These are phyloP conservation scores for Zhuqinia jingwanae DNA, from an alignment of 2,888 invertebrate species.

Conservation along the genomic window DNA sequence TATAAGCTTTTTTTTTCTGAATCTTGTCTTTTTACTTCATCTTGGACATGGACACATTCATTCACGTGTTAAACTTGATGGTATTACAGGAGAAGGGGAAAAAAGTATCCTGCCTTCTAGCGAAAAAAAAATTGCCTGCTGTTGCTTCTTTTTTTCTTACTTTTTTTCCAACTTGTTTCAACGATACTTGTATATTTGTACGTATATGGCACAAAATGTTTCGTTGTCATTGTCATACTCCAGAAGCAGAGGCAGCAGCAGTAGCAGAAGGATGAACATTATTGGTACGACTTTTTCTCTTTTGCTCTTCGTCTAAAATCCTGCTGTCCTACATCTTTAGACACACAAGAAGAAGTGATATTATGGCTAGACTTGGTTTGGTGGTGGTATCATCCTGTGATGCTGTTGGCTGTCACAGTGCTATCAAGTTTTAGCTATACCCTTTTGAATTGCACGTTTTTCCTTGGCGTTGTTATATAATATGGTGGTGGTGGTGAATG, in stretches of 20 bases:
- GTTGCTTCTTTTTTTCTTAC: slow-evolving; percentile 12
- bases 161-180: slow-evolving; percentile 8
- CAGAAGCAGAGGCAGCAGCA: too few relatives aligned
- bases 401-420: neutral
- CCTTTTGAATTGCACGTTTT: neutral
- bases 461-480: neutral
- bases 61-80: slow-evolving; percentile 19
- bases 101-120: slow-evolving; percentile 12
- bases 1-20: neutral
- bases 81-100: slow-evolving; percentile 13
- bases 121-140: slow-evolving; percentile 26
- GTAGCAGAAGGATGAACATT: too few relatives aligned
- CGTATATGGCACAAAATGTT: neutral
- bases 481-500: neutral
- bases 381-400: neutral
- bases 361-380: neutral
- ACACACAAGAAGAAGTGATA: neutral
- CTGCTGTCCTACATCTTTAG: neutral
- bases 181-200: too few relatives aligned
- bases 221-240: neutral
- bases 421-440: neutral
- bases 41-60: slow-evolving; percentile 5
- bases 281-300: neutral
- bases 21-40: slow-evolving; percentile 38
- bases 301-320: neutral